These are phyloP conservation scores for Pocillopora damicornis DNA, from an alignment of 64 coral and sea anemone genomes.

Conservation along the genomic window DNA sequence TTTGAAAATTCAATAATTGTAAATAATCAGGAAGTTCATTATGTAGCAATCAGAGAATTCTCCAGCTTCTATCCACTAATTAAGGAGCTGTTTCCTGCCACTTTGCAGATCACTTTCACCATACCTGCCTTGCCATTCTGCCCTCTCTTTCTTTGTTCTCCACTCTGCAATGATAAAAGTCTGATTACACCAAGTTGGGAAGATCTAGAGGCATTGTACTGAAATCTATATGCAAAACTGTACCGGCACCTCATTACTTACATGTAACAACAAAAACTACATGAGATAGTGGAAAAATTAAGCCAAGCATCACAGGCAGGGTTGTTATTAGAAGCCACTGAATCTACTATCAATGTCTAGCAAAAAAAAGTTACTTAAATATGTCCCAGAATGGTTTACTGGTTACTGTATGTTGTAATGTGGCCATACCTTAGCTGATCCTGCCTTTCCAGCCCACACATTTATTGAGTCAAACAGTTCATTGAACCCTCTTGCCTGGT, in stretches of 20 bases:
- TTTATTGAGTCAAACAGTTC: constrained; percentile 84
- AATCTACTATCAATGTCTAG: no score
- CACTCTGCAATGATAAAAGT: not conserved
- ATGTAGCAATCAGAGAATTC: no score
- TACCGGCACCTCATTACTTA: not conserved
- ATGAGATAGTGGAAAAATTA: not conserved
- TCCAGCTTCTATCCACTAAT: no score
- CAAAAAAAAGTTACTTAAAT: no score
- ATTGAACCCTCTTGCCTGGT: constrained; percentile 77
- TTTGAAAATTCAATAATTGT: no score
- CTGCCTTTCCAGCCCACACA: constrained; percentile 75
- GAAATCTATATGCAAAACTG: not conserved
- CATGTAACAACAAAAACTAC: no score
- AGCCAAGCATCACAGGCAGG: not conserved
- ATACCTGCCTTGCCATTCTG: constrained; percentile 35
- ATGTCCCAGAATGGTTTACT: not conserved
- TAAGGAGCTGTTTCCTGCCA: not conserved
- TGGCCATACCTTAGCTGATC: constrained; percentile 46
- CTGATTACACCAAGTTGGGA: no score
- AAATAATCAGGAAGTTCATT: no score
- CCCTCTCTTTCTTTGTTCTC: constrained; percentile 36
- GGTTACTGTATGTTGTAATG: constrained; percentile 2
- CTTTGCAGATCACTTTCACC: not conserved
- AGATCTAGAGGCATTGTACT: no score
- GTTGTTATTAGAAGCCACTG: no score